These are phyloP conservation scores for Carpatolechia fugitivella DNA, from an alignment of 2,888 invertebrate species.

Conservation along the genomic window DNA sequence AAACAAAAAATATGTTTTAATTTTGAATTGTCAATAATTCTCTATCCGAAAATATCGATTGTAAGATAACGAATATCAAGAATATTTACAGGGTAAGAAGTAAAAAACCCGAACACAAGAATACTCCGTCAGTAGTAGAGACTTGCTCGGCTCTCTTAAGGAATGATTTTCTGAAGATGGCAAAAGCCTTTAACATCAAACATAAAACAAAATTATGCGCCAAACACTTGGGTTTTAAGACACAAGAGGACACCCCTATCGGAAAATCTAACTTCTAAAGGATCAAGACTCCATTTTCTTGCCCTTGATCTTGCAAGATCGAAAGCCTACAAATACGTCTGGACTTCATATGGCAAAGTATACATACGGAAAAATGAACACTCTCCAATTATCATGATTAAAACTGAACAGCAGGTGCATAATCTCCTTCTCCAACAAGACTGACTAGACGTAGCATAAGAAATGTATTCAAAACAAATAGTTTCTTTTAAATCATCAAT, in stretches of 20 bases:
- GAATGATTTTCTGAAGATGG: constrained; percentile 12
- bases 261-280: neutral
- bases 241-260: constrained; percentile 8
- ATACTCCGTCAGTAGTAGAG: constrained; percentile 10
- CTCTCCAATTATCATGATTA: neutral
- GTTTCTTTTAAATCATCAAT: no score
- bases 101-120: neutral
- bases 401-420: neutral
- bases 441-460: no score
- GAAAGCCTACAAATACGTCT: neutral
- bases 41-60: no score
- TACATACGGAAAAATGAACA: neutral
- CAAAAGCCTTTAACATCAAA: constrained; percentile 11
- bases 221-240: constrained; percentile 14
- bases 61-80: no score
- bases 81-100: no score
- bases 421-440: neutral
- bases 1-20: no score
- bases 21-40: no score
- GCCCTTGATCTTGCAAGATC: neutral
- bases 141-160: constrained; percentile 13
- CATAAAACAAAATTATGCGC: constrained; percentile 15
- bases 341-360: constrained; percentile 1
- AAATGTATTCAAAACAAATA: no score
- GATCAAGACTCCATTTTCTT: neutral